These are phyloP conservation scores for Drosophila sproati DNA, from an alignment of 1,140 invertebrate species.

Conservation along the genomic window DNA sequence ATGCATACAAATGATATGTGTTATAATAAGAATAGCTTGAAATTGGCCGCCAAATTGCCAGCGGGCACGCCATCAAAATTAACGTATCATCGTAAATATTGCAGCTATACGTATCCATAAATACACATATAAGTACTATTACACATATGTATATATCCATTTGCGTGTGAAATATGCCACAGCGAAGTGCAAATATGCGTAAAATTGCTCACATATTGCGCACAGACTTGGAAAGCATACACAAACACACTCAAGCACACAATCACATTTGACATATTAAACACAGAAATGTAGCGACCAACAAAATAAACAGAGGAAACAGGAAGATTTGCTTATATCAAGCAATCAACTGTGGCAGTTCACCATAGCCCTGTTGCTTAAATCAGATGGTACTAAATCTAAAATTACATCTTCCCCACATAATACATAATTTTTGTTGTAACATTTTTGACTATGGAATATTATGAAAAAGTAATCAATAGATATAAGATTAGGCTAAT, in stretches of 20 bases:
- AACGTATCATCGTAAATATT: conserved; percentile 75
- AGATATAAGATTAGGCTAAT: background rate
- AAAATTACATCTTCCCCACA: no score
- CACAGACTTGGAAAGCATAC: conserved; percentile 17
- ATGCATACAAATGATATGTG: conserved; percentile 49
- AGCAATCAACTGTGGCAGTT: background rate
- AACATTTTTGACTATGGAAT: no score
- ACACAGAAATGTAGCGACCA: conserved; percentile 43
- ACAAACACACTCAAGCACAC: conserved; percentile 32
- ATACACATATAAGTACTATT: conserved; percentile 14
- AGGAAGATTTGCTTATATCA: background rate
- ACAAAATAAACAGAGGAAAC: conserved; percentile 6
- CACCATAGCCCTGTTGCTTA: background rate
- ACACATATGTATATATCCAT: conserved; percentile 24
- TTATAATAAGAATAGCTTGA: conserved; percentile 39
- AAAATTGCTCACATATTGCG: conserved; percentile 63
- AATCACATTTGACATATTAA: conserved; percentile 42
- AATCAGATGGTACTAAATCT: background rate
- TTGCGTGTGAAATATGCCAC: conserved; percentile 34
- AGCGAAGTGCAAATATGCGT: conserved; percentile 78
- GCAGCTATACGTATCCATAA: conserved; percentile 9
- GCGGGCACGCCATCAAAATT: conserved; percentile 74
- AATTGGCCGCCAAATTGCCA: conserved; percentile 45
- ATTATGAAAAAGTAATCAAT: no score
- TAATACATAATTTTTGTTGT: no score